Percentiles rank a stretch among this genome's conserved stretches.
phyloP scores from a whole-genome alignment of 2,888 invertebrate genomes.

The Athalia cordata region DNA sequence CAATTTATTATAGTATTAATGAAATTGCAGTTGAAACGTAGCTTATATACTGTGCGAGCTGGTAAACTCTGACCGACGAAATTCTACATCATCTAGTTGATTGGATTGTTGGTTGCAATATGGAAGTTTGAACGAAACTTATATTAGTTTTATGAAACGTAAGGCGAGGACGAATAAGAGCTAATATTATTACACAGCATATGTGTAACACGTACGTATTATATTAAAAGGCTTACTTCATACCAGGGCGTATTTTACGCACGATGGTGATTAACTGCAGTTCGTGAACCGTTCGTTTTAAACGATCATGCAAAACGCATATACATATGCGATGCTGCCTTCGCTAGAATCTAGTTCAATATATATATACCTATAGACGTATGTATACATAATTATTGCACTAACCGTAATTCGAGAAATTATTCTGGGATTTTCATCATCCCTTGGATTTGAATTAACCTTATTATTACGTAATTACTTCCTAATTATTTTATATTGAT shows the following conservation, averaged over 20 bases:
- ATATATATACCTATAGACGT: slow-evolving; percentile 28
- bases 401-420: too few species aligned
- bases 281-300: slow-evolving; percentile 33
- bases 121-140: too few species aligned
- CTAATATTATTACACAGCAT: slow-evolving; percentile 3
- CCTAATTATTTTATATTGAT: too few species aligned
- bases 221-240: slow-evolving; percentile 20
- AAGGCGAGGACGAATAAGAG: too few species aligned
- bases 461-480: too few species aligned
- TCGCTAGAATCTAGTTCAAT: slow-evolving; percentile 33
- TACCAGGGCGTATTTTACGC: slow-evolving; percentile 28
- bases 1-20: slow-evolving; percentile 20
- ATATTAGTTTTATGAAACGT: background rate
- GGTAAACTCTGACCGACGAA: slow-evolving; percentile 25
- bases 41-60: background rate
- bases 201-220: slow-evolving; percentile 14
- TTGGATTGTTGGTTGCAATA: too few species aligned
- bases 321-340: background rate
- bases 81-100: background rate
- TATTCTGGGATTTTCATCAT: background rate
- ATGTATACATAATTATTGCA: background rate
- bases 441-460: too few species aligned
- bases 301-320: slow-evolving; percentile 28
- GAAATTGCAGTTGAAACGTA: background rate
- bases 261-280: slow-evolving; percentile 40